Base-by-base conservation (phyloP, 2,888 invertebrate genomes). In the Dysmachus trigonus region DNA sequence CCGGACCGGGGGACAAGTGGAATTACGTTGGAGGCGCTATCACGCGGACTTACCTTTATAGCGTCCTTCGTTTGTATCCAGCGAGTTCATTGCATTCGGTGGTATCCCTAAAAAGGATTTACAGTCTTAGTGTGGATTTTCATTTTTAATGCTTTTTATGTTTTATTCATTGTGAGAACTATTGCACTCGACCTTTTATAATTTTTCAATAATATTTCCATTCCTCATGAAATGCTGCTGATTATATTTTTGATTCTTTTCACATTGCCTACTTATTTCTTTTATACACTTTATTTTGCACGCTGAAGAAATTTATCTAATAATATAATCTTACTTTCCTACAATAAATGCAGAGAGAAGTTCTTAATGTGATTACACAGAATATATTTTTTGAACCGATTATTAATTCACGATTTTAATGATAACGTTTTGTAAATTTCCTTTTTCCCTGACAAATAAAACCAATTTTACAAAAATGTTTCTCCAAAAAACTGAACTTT, bases 81-180 rank as follows among this genome's bases (percentile, higher is more conserved):
- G 90, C 88, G 91, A 91, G 89, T 92, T 92, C 38, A 92, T 90
- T 10, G 92, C 91, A 89, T 90, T 92, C 53, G 91, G 90, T 86
- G 92, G 92, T 89, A 92, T 92, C 91, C 90, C 92, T 92, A 87
- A 38, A 86, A 81, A n/a, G 53, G 53, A 62, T 82, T 82, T 82
- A 27, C 38, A 71, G 82, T 62, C 82, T 82, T 82, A 82, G 71
- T 82, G 35, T 35, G 71, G 71, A 82, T 82, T 82, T 82, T 53
- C 53, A 82, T 35, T 82, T 82, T 82, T 82, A 82, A 82, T 82
- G 53, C 71, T 33, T 82, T 82, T 77, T 82, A 82, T 82, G 79
- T 79, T 79, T 82, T 82, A 82, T 82, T 82, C 82, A 82, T 82
- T 22, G 82, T 82, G 82, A 47, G 79, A 79, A 79, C 38, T 79